phyloP scores from a whole-genome alignment of 2,113 vertebrate species.

The Helogale parvula region DNA sequence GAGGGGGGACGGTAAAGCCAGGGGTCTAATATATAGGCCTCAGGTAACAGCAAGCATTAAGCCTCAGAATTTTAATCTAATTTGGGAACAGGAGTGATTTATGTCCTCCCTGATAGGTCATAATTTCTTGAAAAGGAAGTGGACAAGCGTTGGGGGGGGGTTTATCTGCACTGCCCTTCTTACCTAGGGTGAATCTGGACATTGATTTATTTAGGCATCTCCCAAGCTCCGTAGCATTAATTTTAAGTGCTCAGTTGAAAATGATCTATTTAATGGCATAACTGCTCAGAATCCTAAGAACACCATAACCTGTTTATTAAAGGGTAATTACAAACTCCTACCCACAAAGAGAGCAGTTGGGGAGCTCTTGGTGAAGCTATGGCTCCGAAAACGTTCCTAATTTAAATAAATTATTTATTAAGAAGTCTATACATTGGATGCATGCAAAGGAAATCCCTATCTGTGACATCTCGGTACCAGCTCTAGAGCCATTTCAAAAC shows the following conservation, averaged over 20 bases:
- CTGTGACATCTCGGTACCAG: not conserved
- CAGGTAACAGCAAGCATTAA: slow-evolving; percentile 17
- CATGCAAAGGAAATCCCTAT: slow-evolving; percentile 57
- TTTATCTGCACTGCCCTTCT: not conserved
- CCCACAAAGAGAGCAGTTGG: not conserved
- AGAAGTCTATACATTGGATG: slow-evolving; percentile 60
- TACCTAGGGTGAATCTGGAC: not conserved
- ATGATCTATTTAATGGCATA: slow-evolving; percentile 48
- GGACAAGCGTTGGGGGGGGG: not conserved
- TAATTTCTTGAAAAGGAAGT: slow-evolving; percentile 58
- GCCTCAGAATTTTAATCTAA: slow-evolving; percentile 38
- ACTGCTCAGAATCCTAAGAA: slow-evolving; percentile 36
- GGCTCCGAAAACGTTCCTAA: slow-evolving; percentile 70
- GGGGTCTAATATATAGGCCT: not conserved
- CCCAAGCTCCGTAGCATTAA: not conserved
- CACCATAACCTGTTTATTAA: slow-evolving; percentile 78
- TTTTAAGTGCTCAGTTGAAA: slow-evolving; percentile 68
- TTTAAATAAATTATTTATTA: slow-evolving; percentile 68
- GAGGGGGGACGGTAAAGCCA: not conserved
- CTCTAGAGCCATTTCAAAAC: not conserved
- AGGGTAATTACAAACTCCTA: slow-evolving; percentile 71
- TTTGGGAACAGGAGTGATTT: slow-evolving; percentile 52
- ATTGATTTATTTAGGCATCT: slow-evolving; percentile 31
- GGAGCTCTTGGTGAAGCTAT: slow-evolving; percentile 27
- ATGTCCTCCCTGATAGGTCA: not conserved